phyloP scores from a whole-genome alignment of 2,797 vertebrate genomes.

The Tragelaphus oryx region DNA sequence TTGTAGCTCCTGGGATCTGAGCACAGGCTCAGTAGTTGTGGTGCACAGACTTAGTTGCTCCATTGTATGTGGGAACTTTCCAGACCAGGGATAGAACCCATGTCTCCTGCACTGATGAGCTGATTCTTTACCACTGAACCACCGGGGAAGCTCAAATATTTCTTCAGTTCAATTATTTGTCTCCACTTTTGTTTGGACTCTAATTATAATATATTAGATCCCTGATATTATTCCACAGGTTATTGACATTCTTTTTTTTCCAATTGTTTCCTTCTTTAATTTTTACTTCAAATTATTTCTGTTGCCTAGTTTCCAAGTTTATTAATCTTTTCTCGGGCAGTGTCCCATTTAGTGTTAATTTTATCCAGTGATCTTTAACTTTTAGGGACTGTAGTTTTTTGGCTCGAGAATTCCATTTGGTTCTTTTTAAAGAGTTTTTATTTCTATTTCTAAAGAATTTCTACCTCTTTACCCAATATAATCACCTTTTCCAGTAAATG shows the following conservation, averaged over 20 bases:
- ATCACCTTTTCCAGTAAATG: background rate
- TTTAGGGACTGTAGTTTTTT: background rate
- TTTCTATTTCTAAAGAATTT: background rate
- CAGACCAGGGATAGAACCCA: background rate
- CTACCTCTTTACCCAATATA: background rate
- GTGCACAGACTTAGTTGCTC: background rate
- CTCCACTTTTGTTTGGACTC: background rate
- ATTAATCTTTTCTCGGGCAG: background rate
- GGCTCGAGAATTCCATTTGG: background rate
- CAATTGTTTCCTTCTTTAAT: background rate
- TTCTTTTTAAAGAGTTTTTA: background rate
- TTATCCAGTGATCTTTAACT: background rate
- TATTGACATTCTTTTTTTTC: background rate
- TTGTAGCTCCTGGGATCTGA: background rate
- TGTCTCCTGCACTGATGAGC: background rate
- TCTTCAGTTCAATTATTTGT: background rate
- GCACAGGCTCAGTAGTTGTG: background rate
- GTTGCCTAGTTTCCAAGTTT: background rate
- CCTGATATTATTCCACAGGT: background rate
- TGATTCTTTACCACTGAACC: background rate
- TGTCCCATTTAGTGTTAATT: background rate
- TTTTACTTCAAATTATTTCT: constrained; percentile 19
- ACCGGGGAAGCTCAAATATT: background rate
- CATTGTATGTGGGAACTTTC: background rate
- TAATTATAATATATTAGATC: background rate